These are phyloP conservation scores for Melanerpes aurifrons DNA, from an alignment of 2,113 vertebrate species.

Conservation along the genomic window DNA sequence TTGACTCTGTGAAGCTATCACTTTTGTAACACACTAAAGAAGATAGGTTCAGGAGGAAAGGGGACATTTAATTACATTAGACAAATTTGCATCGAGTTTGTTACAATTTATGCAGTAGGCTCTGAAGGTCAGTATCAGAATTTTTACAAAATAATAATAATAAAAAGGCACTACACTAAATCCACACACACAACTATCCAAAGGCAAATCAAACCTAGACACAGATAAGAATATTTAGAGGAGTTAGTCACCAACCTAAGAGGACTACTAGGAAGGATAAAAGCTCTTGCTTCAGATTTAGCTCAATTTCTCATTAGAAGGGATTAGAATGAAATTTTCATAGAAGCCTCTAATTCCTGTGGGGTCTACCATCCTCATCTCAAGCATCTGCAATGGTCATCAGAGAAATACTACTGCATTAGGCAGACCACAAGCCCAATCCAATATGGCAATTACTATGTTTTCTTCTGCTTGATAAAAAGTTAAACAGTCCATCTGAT, in stretches of 20 bases:
- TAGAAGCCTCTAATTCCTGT: constrained; percentile 47
- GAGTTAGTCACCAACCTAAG: neutral
- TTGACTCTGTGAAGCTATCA: neutral
- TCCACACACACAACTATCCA: neutral
- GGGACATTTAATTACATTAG: neutral
- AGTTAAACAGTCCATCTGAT: constrained; percentile 33
- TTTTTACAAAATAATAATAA: neutral
- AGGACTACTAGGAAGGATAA: neutral
- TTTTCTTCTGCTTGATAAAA: constrained; percentile 27
- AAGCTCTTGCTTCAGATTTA: constrained; percentile 45
- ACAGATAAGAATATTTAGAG: neutral
- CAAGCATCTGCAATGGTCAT: constrained; percentile 57
- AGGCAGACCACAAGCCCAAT: constrained; percentile 21
- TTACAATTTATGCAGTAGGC: neutral
- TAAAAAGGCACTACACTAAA: neutral
- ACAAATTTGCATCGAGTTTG: neutral
- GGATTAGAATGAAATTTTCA: constrained; percentile 63
- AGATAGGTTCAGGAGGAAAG: neutral
- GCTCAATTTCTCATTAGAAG: constrained; percentile 64
- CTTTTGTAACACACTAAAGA: neutral
- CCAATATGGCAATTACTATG: constrained; percentile 46
- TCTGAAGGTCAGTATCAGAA: neutral
- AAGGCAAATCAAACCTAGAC: constrained; percentile 16
- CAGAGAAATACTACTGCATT: constrained; percentile 18
- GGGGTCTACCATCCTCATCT: constrained; percentile 36